Conservation (phyloP, 2,797 vertebrate species). For the Enteromius afrohamiltoni region DNA sequence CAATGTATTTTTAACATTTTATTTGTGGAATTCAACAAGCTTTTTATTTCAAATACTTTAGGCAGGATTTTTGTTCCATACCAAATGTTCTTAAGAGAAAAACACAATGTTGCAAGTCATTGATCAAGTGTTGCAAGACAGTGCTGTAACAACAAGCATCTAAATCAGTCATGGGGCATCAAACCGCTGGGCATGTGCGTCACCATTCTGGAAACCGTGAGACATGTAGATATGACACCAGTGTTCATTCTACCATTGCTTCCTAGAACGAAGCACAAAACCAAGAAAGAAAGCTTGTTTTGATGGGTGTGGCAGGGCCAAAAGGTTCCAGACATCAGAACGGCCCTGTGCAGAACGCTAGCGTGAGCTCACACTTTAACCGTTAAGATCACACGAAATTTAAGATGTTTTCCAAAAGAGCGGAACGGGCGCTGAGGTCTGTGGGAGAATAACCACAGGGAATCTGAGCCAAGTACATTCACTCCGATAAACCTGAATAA, state of each 20-base stretch:
- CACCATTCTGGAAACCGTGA: constrained; percentile 18
- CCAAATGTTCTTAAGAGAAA: neutral
- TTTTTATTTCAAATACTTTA: no score
- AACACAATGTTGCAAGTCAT: neutral
- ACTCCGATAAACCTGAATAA: neutral
- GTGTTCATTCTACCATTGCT: neutral
- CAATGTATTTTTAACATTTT: no score
- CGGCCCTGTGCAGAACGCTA: neutral
- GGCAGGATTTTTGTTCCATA: no score
- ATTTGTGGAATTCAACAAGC: no score
- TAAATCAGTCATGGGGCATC: constrained; percentile 2
- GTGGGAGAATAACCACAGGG: constrained; percentile 29
- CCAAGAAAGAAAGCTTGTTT: neutral
- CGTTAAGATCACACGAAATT: constrained; percentile 19
- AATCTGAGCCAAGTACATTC: neutral
- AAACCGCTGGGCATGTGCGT: constrained; percentile 11
- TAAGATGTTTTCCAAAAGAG: constrained; percentile 30
- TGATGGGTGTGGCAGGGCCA: constrained; percentile 2
- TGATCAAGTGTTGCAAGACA: constrained; percentile 23
- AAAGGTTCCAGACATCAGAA: constrained; percentile 11
- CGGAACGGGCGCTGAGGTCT: constrained; percentile 6
- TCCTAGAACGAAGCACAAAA: neutral
- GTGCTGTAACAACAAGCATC: constrained; percentile 22
- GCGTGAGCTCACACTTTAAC: constrained; percentile 29
- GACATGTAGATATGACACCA: constrained; percentile 15